Evolutionary conservation across 2,113 vertebrate genomes (phyloP).

Genomic region (Xyrauchen texanus): DNA sequence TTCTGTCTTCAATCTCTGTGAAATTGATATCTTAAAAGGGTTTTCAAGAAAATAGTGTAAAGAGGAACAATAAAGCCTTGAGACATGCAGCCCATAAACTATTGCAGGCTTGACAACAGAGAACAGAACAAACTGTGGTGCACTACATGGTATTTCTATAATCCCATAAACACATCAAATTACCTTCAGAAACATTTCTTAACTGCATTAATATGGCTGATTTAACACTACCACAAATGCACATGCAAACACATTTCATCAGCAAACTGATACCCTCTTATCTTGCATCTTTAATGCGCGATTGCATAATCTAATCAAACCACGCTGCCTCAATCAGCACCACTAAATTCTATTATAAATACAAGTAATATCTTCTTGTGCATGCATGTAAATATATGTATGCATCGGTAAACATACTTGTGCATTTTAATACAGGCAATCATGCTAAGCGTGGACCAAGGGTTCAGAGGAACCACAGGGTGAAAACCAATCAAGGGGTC

Average conservation of each 20-base stretch:
- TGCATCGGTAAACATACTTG: constrained; percentile 71
- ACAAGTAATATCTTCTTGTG: constrained; percentile 61
- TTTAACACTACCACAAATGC: too few relatives aligned
- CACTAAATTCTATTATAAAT: constrained; percentile 25
- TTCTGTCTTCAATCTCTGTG: constrained; percentile 22
- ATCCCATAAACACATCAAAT: background rate
- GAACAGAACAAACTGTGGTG: constrained; percentile 76
- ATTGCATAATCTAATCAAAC: background rate
- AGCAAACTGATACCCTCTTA: background rate
- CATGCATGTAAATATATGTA: constrained; percentile 67
- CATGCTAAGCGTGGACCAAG: constrained; percentile 48
- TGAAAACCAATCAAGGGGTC: constrained; percentile 72
- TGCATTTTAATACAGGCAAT: constrained; percentile 67
- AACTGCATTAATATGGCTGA: too few relatives aligned
- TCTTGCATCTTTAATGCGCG: background rate
- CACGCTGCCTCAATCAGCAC: constrained; percentile 1
- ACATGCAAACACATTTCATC: background rate
- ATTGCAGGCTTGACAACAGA: constrained; percentile 70
- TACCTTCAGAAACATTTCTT: too few relatives aligned
- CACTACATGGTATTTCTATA: constrained; percentile 70
- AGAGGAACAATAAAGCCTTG: constrained; percentile 16
- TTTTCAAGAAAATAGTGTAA: constrained; percentile 50
- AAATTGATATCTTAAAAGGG: constrained; percentile 39
- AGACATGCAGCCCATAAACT: constrained; percentile 75
- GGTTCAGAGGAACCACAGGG: constrained; percentile 54